Evolutionary conservation across 35 echinoderm and acorn worm species (phyloP), one percentile per base, ranked within the genome.

Genomic region (Hemicentrotus pulcherrimus): DNA sequence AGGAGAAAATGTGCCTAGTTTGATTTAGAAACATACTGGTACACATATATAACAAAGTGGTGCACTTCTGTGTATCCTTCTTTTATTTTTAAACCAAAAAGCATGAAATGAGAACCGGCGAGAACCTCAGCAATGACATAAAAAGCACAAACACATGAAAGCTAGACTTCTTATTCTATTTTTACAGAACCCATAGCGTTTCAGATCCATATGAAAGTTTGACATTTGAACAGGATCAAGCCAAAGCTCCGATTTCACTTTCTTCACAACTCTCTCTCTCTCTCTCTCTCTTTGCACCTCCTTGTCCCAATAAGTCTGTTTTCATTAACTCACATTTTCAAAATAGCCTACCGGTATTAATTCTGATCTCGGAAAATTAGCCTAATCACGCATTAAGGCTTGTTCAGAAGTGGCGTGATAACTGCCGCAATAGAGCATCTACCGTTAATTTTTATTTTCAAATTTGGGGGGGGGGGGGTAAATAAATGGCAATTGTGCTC

Each of bases 221-320:
- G 88, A 90, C 88, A 90, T 90, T 90, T 90, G 24, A 32, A 90
- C 32, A 90, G 88, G 88, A 90, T 47, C 12, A 90, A 45, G 32
- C 12, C 32, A 45, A 45, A 90, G 88, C 32, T 90, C 88, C 2
- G 12, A 47, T 90, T 45, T 90, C 88, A 90, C 88, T 45, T 90
- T 41, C 4, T 47, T 33, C 88, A 1, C 32, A 88, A 19, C 88
- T 41, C 32, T 46, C 32, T 90, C 15, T 46, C 88, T 46, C 9
- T 55, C 50, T 55, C 50, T 55, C 50, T 55, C 50, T 55, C 50
- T 15, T 55, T 15, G 11, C 15, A n/a, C 65, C 65, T 78, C 65
- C 52, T 41, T 55, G 10, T 55, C 50, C n/a, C 19, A 78, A 78
- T 78, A 78, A n/a, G 3, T 7, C 65, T 8, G 7, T 78, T 28